phyloP scores from a whole-genome alignment of 2,113 vertebrate species.

The Oriolus oriolus region DNA sequence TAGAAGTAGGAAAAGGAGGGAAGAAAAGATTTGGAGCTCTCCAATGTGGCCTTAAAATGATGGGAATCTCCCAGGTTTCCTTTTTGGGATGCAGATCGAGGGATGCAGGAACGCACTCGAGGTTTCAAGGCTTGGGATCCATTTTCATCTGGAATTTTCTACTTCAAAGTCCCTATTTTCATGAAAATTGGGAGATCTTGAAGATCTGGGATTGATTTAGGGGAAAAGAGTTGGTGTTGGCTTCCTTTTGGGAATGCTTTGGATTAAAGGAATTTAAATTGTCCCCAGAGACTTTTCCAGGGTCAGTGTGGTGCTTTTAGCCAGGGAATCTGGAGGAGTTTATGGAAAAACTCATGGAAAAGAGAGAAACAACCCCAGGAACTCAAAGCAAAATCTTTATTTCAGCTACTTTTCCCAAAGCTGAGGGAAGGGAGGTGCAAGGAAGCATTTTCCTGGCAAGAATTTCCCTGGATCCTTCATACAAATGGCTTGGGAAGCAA shows the following conservation, averaged over 20 bases:
- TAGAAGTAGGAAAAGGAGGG: neutral
- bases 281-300: neutral
- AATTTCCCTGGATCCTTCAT: neutral
- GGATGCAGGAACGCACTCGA: neutral
- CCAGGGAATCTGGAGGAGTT: accelerated
- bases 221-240: too few species aligned
- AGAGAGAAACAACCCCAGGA: neutral
- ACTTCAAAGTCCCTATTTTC: accelerated
- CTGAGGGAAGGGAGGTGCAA: neutral
- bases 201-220: neutral
- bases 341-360: accelerated
- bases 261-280: neutral
- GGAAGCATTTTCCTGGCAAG: neutral
- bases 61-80: neutral
- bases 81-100: neutral
- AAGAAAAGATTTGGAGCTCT: neutral
- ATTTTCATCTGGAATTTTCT: neutral
- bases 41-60: neutral
- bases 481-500: neutral
- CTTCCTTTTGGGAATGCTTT: neutral
- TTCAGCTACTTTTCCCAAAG: neutral
- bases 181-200: neutral
- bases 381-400: constrained; percentile 38
- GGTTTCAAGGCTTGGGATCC: neutral
- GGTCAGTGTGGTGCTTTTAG: neutral